Conservation (phyloP, 2,113 vertebrate species). For the Gracilinanus agilis region DNA sequence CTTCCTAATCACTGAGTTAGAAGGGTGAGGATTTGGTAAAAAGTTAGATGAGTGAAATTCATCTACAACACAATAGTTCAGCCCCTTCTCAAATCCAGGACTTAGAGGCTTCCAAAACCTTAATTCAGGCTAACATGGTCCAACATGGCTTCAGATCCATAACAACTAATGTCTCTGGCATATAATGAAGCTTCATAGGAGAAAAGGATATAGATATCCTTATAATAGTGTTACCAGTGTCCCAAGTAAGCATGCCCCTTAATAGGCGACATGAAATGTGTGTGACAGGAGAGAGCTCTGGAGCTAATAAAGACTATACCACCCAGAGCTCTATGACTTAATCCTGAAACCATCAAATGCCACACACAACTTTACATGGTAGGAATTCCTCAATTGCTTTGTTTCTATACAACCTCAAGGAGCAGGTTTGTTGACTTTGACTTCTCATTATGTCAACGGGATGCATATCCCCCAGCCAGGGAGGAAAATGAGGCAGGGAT, state of each 20-base stretch:
- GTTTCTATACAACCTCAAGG: background rate
- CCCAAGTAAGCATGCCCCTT: background rate
- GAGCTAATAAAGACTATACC: background rate
- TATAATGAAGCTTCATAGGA: background rate
- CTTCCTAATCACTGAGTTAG: background rate
- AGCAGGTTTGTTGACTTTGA: background rate
- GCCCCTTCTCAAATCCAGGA: slow-evolving; percentile 5
- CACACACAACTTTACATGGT: background rate
- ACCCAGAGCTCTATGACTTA: background rate
- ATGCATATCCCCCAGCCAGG: background rate
- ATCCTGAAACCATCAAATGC: slow-evolving; percentile 32
- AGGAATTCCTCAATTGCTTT: background rate
- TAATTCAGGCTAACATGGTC: background rate
- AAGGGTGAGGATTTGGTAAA: background rate
- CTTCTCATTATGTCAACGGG: background rate
- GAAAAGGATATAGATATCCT: background rate
- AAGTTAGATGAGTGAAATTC: background rate
- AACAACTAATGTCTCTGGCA: background rate
- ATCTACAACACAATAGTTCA: background rate
- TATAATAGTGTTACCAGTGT: slow-evolving; percentile 30
- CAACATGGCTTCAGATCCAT: background rate
- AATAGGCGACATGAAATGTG: slow-evolving; percentile 36
- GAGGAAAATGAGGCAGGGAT: background rate
- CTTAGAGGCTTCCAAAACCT: background rate
- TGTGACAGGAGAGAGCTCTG: background rate